phyloP scores from a whole-genome alignment of 1,140 invertebrate genomes.

The Drosophila bifasciata region DNA sequence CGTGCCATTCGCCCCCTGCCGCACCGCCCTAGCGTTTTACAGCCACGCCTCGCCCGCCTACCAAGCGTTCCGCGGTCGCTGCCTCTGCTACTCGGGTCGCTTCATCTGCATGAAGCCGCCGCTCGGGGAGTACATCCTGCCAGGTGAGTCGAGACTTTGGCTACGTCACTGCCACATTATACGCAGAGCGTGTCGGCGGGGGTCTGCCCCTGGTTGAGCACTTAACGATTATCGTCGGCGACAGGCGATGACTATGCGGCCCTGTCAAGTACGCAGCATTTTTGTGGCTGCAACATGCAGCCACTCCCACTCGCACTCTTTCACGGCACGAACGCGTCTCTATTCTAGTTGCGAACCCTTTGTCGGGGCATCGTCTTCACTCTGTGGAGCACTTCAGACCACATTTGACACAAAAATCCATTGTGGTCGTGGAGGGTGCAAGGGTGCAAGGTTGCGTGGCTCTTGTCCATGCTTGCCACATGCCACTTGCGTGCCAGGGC shows the following conservation, averaged over 20 bases:
- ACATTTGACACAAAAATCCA: slow-evolving; percentile 36
- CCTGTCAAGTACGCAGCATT: slow-evolving; percentile 49
- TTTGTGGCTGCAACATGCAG: slow-evolving; percentile 18
- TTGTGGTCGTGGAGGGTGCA: slow-evolving; percentile 25
- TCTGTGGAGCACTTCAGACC: slow-evolving; percentile 31
- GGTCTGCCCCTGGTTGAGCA: slow-evolving; percentile 57
- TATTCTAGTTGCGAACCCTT: slow-evolving; percentile 26
- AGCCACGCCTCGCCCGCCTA: slow-evolving; percentile 94
- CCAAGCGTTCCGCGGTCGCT: slow-evolving; percentile 93
- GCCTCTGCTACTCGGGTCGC: slow-evolving; percentile 94
- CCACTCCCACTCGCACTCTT: not conserved
- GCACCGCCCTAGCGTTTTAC: slow-evolving; percentile 93
- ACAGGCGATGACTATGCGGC: slow-evolving; percentile 68
- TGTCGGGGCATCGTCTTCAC: slow-evolving; percentile 17
- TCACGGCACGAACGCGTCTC: not conserved
- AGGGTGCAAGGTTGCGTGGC: slow-evolving; percentile 35
- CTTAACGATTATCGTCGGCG: slow-evolving; percentile 63
- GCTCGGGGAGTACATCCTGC: slow-evolving; percentile 87
- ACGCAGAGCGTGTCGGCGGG: slow-evolving; percentile 22
- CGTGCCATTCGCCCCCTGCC: slow-evolving; percentile 92
- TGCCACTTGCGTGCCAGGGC: slow-evolving; percentile 44
- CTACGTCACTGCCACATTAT: slow-evolving; percentile 1
- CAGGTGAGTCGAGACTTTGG: slow-evolving; percentile 66
- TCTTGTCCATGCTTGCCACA: slow-evolving; percentile 41
- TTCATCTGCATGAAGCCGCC: slow-evolving; percentile 96